Evolutionary conservation across 2,797 vertebrate species (phyloP).

Genomic region (Xyrichtys novacula): DNA sequence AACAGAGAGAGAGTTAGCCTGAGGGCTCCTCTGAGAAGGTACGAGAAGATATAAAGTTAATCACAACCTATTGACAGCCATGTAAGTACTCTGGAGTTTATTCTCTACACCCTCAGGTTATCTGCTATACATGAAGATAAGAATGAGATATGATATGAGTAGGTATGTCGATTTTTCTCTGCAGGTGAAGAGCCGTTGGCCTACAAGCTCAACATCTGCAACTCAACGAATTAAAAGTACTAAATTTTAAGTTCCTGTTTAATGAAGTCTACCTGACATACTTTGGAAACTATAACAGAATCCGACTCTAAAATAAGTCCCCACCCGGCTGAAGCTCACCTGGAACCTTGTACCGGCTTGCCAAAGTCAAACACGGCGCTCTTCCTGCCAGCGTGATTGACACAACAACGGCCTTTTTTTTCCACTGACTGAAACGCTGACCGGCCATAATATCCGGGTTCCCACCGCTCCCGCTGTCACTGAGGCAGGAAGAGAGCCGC

Average conservation of each 20-base stretch:
- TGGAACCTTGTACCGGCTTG: slow-evolving; percentile 9
- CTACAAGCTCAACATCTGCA: too few relatives aligned
- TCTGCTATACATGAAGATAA: background rate
- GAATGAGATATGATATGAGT: too few relatives aligned
- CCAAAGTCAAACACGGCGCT: background rate
- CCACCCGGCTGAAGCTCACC: slow-evolving; percentile 6
- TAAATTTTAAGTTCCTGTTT: too few relatives aligned
- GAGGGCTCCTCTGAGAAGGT: slow-evolving; percentile 29
- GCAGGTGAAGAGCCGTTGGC: too few relatives aligned
- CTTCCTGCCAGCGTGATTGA: slow-evolving; percentile 54
- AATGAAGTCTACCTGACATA: too few relatives aligned
- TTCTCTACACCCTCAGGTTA: background rate
- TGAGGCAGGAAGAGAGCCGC: slow-evolving; percentile 68
- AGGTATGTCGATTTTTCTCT: too few relatives aligned
- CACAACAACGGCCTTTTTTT: slow-evolving; percentile 64
- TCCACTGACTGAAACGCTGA: slow-evolving; percentile 68
- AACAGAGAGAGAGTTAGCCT: slow-evolving; percentile 42
- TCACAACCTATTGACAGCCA: slow-evolving; percentile 35
- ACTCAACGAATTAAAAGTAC: too few relatives aligned
- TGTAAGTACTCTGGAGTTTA: slow-evolving; percentile 24
- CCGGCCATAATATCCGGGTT: slow-evolving; percentile 50
- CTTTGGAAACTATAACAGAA: too few relatives aligned
- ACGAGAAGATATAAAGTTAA: slow-evolving; percentile 39
- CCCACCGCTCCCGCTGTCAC: slow-evolving; percentile 54
- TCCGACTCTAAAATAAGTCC: slow-evolving; percentile 7